Conservation (phyloP, 2,113 vertebrate species). For the Notarius lentiginosus region DNA sequence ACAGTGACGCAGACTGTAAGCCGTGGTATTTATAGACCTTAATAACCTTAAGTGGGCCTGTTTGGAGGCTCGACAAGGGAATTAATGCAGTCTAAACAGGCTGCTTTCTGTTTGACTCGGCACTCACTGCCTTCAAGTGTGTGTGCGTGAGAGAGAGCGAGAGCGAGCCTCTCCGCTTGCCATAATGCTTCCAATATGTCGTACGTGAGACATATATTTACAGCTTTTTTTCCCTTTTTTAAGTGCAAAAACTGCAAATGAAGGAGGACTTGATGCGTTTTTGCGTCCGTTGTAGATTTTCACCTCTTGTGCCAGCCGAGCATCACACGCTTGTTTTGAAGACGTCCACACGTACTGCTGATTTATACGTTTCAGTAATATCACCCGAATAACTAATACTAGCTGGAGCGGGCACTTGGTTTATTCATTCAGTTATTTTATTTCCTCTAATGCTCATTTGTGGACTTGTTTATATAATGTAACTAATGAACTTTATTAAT, state of each 20-base stretch:
- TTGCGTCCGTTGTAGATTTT: not conserved
- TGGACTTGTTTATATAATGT: not conserved
- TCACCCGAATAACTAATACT: not conserved
- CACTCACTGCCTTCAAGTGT: constrained; percentile 43
- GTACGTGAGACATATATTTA: not conserved
- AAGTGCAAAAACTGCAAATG: not conserved
- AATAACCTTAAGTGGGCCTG: constrained; percentile 74
- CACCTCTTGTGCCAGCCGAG: not conserved
- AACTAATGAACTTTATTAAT: not conserved
- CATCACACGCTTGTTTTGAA: not conserved
- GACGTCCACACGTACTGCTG: not conserved
- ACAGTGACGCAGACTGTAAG: constrained; percentile 66
- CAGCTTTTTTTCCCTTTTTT: not conserved
- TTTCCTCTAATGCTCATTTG: not conserved
- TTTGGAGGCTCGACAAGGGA: constrained; percentile 66
- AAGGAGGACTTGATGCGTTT: not conserved
- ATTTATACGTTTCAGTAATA: not conserved
- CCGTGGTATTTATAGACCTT: constrained; percentile 73
- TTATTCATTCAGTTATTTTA: no score
- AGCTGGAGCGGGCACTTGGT: not conserved
- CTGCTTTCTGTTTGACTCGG: constrained; percentile 61
- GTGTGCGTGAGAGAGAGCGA: constrained; percentile 27
- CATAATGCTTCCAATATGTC: not conserved
- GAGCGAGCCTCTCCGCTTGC: constrained; percentile 42
- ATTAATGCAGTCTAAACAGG: constrained; percentile 65